Evolutionary conservation across 2,113 vertebrate species (phyloP), one percentile per base, ranked within the genome.

Genomic region (Xenopus borealis): DNA sequence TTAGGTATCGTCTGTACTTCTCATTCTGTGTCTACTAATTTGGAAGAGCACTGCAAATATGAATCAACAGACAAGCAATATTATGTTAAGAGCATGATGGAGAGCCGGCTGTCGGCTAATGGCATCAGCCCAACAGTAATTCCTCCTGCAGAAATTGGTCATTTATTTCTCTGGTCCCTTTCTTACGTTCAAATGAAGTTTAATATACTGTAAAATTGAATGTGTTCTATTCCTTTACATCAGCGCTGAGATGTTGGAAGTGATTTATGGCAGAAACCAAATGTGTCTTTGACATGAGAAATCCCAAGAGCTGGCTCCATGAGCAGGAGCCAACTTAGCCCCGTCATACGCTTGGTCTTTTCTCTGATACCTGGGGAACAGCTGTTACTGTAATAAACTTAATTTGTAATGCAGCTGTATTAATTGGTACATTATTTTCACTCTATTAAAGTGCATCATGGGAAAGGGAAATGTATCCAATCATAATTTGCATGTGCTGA

Each of bases 91-190:
- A 89, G 89, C 89, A 91, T 90, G 90, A 92, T 91, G 87, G 89
- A 93, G 89, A 89, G 86, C 88, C 87, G 82, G 86, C 83, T 82
- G 88, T 84, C 88, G 86, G 82, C 85, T 88, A 89, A 88, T 89
- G 89, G 89, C 88, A 90, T 85, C 90, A 86, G 85, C 90, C 90
- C 88, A 92, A 90, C 91, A 86, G 87, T 91, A 91, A 92, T 92
- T 93, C 90, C 89, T 86, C 86, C 92, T 91, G 88, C 87, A 91
- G 88, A 92, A 93, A 93, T 90, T 92, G 92, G 89, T 92, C 92
- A 91, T 93, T 91, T 92, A 92, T 90, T 91, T 91, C 91, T 87
- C 88, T 88, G 86, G 88, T 87, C 87, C 83, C 62, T 77, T 90
- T 90, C 87, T 90, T 90, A 89, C 80, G 86, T 90, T 89, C 88